Percentiles rank a stretch among this genome's conserved stretches.
Conservation (phyloP, 2,888 invertebrate species). For the Schizaphis graminum region DNA sequence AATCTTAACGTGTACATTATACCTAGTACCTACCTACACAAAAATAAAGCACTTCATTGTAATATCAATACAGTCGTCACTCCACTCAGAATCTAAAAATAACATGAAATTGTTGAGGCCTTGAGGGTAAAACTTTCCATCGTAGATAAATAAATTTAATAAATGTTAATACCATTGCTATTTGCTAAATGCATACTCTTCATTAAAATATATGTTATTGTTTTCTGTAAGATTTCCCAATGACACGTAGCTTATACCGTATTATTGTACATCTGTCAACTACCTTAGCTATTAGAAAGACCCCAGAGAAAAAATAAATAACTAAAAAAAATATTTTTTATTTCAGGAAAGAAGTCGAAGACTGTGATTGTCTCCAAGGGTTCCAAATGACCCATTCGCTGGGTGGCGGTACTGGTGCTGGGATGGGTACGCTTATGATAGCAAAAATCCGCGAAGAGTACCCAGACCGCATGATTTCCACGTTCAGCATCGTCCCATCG, state of each 20-base stretch:
- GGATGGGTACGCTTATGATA: slow-evolving; percentile 95
- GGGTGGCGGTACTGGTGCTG: slow-evolving; percentile 96
- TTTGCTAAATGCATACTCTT: too few species aligned
- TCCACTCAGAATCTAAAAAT: too few species aligned
- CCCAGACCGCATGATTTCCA: slow-evolving; percentile 98
- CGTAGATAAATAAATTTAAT: too few species aligned
- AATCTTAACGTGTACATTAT: too few species aligned
- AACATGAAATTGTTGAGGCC: too few species aligned
- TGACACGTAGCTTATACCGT: background rate
- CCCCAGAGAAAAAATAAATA: background rate
- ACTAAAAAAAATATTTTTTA: background rate
- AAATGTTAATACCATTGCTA: too few species aligned
- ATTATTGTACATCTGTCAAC: background rate
- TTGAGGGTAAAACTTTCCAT: too few species aligned
- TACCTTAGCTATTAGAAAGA: background rate
- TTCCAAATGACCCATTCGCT: slow-evolving; percentile 75
- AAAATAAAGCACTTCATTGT: too few species aligned
- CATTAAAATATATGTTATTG: too few species aligned
- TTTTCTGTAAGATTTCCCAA: background rate
- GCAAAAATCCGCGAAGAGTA: slow-evolving; percentile 98
- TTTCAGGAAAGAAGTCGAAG: background rate
- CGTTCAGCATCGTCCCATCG: slow-evolving; percentile 81
- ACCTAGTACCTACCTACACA: too few species aligned
- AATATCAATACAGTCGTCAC: too few species aligned
- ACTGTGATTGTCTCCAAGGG: slow-evolving; percentile 67